A percentile compares a stretch with the other conserved stretches of the same genome.
Conservation (phyloP, 2,113 vertebrate genomes). For the Phalacrocorax pelagicus region DNA sequence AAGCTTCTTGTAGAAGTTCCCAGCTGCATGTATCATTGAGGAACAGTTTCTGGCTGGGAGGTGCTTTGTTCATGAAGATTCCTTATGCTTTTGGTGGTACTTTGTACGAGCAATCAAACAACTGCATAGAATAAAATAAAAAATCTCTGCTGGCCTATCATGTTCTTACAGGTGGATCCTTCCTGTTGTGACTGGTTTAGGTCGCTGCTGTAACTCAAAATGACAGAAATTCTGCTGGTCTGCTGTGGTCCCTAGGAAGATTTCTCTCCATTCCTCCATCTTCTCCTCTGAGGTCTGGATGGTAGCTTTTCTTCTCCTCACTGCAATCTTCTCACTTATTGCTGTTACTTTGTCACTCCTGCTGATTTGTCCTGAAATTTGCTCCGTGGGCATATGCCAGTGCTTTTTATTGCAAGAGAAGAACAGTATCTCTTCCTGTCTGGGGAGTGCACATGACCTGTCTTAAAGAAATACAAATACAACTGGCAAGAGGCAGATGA, state of each 20-base stretch:
- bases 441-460: background rate
- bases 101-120: background rate
- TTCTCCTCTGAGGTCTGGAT: background rate
- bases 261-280: background rate
- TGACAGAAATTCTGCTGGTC: background rate
- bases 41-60: background rate
- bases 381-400: background rate
- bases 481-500: background rate
- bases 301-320: background rate
- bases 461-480: background rate
- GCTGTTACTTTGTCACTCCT: background rate
- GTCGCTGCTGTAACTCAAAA: background rate
- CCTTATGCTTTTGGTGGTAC: background rate
- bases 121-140: background rate
- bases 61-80: background rate
- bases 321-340: background rate
- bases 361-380: background rate
- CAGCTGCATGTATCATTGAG: fast-evolving
- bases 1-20: background rate
- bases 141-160: background rate
- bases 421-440: background rate
- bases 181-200: background rate
- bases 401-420: background rate
- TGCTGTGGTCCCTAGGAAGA: background rate
- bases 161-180: background rate